A percentile compares a stretch with the other conserved stretches of the same genome.
These are phyloP conservation scores for Paracentrotus lividus DNA, from an alignment of 53 echinoderm and acorn worm species.

Conservation along the genomic window DNA sequence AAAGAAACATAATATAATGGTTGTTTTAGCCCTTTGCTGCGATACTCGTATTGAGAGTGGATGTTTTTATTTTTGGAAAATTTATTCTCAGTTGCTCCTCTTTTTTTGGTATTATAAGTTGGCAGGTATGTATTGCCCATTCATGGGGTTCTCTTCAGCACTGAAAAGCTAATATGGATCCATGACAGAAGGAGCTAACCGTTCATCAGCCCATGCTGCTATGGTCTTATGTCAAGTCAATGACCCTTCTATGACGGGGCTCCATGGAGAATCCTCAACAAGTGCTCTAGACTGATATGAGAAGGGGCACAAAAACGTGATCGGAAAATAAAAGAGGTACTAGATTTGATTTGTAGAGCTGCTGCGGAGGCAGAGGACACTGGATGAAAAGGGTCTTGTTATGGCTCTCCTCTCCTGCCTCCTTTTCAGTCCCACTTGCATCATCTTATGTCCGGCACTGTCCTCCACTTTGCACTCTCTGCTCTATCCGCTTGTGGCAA, in stretches of 20 bases:
- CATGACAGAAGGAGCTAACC: not conserved
- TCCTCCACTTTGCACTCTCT: not conserved
- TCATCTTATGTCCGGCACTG: constrained; percentile 1
- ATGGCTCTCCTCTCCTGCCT: not conserved
- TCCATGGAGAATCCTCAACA: not conserved
- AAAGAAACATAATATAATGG: no score
- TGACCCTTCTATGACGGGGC: not conserved
- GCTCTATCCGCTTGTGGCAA: not conserved
- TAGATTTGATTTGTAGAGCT: not conserved
- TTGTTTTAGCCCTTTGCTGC: no score
- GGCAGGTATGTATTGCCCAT: no score
- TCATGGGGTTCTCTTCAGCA: not conserved
- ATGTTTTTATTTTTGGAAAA: no score
- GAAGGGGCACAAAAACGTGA: not conserved
- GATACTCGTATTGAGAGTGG: no score
- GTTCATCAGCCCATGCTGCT: not conserved
- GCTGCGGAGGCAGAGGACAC: not conserved
- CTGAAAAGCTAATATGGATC: not conserved
- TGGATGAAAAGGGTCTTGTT: not conserved
- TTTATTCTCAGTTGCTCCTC: no score
- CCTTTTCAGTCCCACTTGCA: not conserved
- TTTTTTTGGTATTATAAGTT: no score
- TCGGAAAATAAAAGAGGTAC: constrained; percentile 11
- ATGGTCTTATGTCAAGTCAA: not conserved
- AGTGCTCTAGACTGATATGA: not conserved